Evolutionary conservation across 2,113 vertebrate species (phyloP), one percentile per base, ranked within the genome.

Genomic region (Bos taurus): DNA sequence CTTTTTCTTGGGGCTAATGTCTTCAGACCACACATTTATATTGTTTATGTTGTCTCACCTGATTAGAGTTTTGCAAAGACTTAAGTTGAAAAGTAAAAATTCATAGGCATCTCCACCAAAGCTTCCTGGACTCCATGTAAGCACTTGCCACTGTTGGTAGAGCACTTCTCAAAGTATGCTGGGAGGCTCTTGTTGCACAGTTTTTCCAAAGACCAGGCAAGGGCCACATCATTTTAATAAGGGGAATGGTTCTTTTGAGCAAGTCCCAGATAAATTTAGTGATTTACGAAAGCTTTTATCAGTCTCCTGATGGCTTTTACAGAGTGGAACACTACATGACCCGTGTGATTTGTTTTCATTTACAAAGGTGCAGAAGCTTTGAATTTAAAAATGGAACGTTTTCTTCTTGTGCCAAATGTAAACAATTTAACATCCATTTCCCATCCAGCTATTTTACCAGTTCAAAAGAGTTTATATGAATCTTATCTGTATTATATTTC

Each of bases 401-500:
- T 99, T 99, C 97, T 98, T 99, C 98, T 98, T 0, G 5, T 99
- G 98, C 98, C 98, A 99, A 98, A 98, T 95, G 90, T 98, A 99
- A 99, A 99, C 98, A 99, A 98, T 98, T 99, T 98, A 98, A 99
- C 98, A 98, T 98, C 97, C 95, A 98, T 98, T 99, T 99, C 98
- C 98, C 92, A 98, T 99, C 98, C 98, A 99, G 95, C 98, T 96
- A 98, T 98, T 98, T 98, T 98, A 98, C 97, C 71, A 98, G 98
- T 99, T 99, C 99, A 99, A 99, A 99, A 98, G 98, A 98, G 95
- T 98, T 99, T 98, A 98, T 98, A 98, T 97, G 98, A 99, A 98
- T 98, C 98, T 99, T 99, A 99, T 99, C 98, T 98, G 98, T 98
- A 98, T 98, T 98, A 98, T 98, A 99, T 99, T 99, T 99, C 99